These are phyloP conservation scores for Phoxinus dragarum DNA, from an alignment of 2,797 vertebrate genomes.

Conservation along the genomic window DNA sequence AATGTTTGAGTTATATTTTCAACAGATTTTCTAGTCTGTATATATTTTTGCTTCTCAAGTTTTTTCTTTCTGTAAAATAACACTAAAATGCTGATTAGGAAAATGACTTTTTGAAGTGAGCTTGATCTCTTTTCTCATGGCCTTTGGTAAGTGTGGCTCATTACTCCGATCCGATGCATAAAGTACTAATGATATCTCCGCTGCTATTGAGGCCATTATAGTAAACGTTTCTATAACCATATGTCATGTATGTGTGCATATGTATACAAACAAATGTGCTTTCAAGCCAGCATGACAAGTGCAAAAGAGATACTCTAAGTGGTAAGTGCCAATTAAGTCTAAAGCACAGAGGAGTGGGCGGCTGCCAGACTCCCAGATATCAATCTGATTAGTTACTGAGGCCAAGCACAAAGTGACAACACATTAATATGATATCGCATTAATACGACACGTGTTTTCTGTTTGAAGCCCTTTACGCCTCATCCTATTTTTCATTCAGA, in stretches of 20 bases:
- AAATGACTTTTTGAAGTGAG: constrained; percentile 4
- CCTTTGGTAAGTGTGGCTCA: constrained; percentile 66
- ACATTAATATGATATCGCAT: constrained; percentile 38
- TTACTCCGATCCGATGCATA: constrained; percentile 64
- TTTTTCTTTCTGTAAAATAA: not conserved
- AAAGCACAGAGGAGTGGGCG: constrained; percentile 53
- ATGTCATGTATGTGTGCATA: constrained; percentile 59
- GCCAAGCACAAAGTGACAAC: constrained; percentile 25
- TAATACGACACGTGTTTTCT: constrained; percentile 10
- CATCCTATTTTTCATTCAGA: constrained; percentile 18
- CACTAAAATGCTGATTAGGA: not conserved
- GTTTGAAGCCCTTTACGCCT: constrained; percentile 25
- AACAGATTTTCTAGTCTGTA: not conserved
- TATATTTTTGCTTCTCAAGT: not conserved
- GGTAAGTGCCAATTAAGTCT: constrained; percentile 69
- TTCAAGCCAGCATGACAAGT: constrained; percentile 34
- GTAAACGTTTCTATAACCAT: constrained; percentile 68
- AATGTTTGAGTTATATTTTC: not conserved
- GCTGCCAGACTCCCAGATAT: constrained; percentile 50
- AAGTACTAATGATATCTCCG: constrained; percentile 69
- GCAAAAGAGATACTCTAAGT: constrained; percentile 48
- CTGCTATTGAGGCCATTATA: constrained; percentile 66
- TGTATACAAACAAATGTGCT: constrained; percentile 64
- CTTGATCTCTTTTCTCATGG: constrained; percentile 48
- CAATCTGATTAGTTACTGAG: constrained; percentile 31